Evolutionary conservation across 2,797 vertebrate genomes (phyloP).

Genomic region (Bradypus variegatus): DNA sequence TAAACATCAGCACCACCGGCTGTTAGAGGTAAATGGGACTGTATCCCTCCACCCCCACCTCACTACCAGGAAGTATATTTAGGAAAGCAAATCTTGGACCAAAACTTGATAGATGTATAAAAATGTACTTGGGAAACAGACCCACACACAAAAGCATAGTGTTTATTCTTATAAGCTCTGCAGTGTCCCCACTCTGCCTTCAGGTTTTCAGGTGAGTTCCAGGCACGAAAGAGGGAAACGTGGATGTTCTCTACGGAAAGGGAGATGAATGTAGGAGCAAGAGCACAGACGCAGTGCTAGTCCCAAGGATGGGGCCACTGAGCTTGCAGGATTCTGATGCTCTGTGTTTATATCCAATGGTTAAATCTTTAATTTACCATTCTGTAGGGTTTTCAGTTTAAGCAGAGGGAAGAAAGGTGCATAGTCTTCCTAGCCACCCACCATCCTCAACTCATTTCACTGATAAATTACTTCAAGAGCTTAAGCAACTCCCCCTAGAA

Average conservation of each 20-base stretch:
- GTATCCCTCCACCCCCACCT: rapidly evolving
- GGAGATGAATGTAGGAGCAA: background rate
- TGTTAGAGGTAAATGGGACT: background rate
- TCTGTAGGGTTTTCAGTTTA: background rate
- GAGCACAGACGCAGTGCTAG: background rate
- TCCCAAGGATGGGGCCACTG: too few species aligned
- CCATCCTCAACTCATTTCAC: background rate
- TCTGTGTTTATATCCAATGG: background rate
- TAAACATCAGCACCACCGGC: background rate
- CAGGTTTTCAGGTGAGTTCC: background rate
- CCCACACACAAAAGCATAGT: background rate
- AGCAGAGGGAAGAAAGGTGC: background rate
- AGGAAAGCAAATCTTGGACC: background rate
- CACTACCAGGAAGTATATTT: background rate
- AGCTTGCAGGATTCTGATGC: background rate
- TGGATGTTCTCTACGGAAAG: background rate
- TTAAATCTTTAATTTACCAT: background rate
- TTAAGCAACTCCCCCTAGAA: background rate
- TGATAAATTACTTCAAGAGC: background rate
- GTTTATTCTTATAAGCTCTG: background rate
- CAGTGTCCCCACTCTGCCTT: background rate
- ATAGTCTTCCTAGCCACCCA: background rate
- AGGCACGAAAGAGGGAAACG: background rate
- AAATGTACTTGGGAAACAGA: background rate
- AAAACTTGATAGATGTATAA: background rate